These are phyloP conservation scores for Pissodes strobi DNA, from an alignment of 1,140 invertebrate genomes.

Conservation along the genomic window DNA sequence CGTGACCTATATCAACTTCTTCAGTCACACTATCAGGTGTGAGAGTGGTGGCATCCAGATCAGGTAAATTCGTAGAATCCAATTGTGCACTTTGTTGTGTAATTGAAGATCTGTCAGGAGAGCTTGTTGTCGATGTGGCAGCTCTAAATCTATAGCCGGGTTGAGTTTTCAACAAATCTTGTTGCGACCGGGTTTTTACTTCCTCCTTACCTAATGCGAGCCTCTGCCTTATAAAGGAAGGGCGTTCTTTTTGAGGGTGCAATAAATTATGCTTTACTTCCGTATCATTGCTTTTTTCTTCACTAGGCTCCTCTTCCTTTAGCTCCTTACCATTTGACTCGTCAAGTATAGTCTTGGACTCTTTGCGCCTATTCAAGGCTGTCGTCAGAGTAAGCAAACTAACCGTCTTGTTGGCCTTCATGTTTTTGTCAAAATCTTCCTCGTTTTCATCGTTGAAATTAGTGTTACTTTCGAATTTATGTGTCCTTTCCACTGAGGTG, in stretches of 20 bases:
- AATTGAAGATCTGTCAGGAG: background rate
- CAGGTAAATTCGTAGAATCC: background rate
- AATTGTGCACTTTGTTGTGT: background rate
- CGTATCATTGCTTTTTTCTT: no score
- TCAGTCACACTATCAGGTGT: background rate
- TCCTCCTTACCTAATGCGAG: slow-evolving; percentile 12
- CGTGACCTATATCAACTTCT: background rate
- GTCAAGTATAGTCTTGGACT: no score
- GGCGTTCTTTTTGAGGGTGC: background rate
- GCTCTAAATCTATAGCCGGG: background rate
- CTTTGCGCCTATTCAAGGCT: slow-evolving; percentile 10
- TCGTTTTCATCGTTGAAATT: slow-evolving; percentile 28
- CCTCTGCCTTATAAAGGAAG: background rate
- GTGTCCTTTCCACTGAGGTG: slow-evolving; percentile 15
- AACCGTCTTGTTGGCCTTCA: slow-evolving; percentile 19
- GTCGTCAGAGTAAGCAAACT: slow-evolving; percentile 7
- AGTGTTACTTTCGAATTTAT: slow-evolving; percentile 26
- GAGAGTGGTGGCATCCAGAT: background rate
- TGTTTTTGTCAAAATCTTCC: background rate
- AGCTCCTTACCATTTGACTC: background rate
- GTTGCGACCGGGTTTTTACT: background rate
- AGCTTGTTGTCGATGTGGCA: background rate
- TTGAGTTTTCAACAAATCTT: slow-evolving; percentile 1
- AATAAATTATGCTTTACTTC: background rate
- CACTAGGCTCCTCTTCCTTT: no score